Conservation (phyloP, 2,113 vertebrate genomes). For the Rhabdornis inornatus region DNA sequence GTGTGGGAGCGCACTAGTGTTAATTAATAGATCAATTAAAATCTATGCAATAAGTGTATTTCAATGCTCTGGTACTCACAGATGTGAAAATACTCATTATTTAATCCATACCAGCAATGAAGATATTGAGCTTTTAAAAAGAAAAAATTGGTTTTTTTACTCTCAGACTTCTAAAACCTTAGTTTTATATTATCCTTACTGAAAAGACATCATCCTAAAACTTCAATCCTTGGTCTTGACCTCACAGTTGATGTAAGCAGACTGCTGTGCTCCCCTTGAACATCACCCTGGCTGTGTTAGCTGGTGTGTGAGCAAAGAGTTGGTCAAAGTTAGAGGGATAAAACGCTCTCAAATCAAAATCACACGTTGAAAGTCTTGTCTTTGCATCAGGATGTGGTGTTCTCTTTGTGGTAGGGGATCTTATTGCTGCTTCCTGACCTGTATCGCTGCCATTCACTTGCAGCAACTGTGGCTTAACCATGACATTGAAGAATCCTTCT, state of each 20-base stretch:
- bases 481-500: constrained; percentile 18
- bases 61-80: not conserved
- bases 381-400: not conserved
- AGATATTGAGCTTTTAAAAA: not conserved
- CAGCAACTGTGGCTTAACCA: not conserved
- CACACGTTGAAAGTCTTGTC: not conserved
- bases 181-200: not conserved
- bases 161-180: not conserved
- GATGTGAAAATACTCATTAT: not conserved
- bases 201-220: not conserved
- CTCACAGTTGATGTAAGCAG: not conserved
- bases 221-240: not conserved
- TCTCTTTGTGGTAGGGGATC: not conserved
- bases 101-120: not conserved
- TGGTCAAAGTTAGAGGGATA: not conserved
- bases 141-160: not conserved
- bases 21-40: not conserved
- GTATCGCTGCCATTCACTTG: not conserved
- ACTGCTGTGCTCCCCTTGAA: not conserved
- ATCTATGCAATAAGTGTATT: not conserved
- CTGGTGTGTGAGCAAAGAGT: not conserved
- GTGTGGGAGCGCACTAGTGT: not conserved
- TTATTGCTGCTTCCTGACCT: not conserved
- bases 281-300: not conserved
- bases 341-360: not conserved